A percentile compares a stretch with the other conserved stretches of the same genome.
Conservation (phyloP, 2,888 invertebrate genomes). For the Anagyrus pseudococci region DNA sequence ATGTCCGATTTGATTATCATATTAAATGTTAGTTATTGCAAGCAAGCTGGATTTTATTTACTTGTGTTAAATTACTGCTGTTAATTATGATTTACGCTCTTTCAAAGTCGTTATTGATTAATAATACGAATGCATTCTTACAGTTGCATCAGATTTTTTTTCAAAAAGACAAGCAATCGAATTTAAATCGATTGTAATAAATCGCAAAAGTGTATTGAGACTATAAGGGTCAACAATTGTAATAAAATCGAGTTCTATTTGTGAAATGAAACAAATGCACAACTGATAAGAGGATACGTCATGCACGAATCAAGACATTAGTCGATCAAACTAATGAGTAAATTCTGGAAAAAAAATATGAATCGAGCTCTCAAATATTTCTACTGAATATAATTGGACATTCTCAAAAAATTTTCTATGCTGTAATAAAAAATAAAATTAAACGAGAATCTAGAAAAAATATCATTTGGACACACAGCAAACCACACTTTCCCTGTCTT, state of each 20-base stretch:
- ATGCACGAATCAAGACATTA: constrained; percentile 37
- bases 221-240: too few species aligned
- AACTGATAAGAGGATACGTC: constrained; percentile 29
- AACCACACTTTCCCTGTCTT: constrained; percentile 41
- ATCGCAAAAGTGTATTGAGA: too few species aligned
- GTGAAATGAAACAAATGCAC: constrained; percentile 19
- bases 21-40: too few species aligned
- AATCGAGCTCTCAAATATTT: constrained; percentile 15
- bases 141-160: too few species aligned
- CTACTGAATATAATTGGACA: constrained; percentile 26
- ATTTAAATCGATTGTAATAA: too few species aligned
- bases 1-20: too few species aligned
- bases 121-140: too few species aligned
- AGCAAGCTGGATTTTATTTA: too few species aligned
- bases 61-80: too few species aligned
- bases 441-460: constrained; percentile 18
- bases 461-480: constrained; percentile 38
- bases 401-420: constrained; percentile 28
- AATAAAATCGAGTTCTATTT: constrained; percentile 20
- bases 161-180: too few species aligned
- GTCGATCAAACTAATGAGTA: constrained; percentile 31
- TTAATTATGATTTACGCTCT: too few species aligned
- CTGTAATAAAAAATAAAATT: constrained; percentile 27
- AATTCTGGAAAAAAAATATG: constrained; percentile 18
- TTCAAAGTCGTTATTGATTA: too few species aligned